Base-by-base conservation (phyloP, 2,888 invertebrate genomes). In the Eremobia ochroleuca region DNA sequence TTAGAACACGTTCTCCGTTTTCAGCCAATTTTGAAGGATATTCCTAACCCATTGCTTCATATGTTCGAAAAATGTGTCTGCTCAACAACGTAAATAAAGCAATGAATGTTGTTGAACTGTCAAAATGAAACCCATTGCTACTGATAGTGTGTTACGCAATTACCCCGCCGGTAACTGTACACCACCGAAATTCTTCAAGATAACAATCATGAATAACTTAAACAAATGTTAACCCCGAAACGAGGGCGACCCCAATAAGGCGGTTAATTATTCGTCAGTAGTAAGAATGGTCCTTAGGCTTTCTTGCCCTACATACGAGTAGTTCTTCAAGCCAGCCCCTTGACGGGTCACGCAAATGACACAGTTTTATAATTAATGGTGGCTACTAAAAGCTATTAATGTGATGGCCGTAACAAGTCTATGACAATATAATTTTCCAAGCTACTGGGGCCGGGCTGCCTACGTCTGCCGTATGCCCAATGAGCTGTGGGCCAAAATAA, bases 281-380 rank as follows among this genome's bases (percentile, higher is more conserved):
- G 73, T 83, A 76, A 83, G 86, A 86, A 82, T 68, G 78, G 43
- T 58, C 73, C 83, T 86, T 72, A 52, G 11, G 40, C 61, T 88
- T 87, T 85, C 89, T 88, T 88, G 83, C 18, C 85, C 89, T 85
- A 88, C 82, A 85, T 87, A 65, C n/a, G n/a, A n/a, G n/a, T n/a
- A n/a, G 58, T 73, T 69, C 1, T 73, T 62, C 25, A 59, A 71
- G 28, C 43, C 25, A 69, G 73, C 81, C 78, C 68, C 31, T 52
- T 58, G 58, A 37, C 61, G n/a, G 70, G 87, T 82, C 88, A 88
- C 87, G 82, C 79, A 40, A 80, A 65, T 74, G 79, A 82, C 77
- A 81, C 79, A 86, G 34, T 81, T 75, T 34, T 70, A 74, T 78
- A 43, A 73, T 82, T 55, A 70, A 82, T 79, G 13, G 58, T 55